Percentiles rank a stretch among this genome's conserved stretches.
Conservation (phyloP, 2,888 invertebrate species). For the Dolichomitus sp. region DNA sequence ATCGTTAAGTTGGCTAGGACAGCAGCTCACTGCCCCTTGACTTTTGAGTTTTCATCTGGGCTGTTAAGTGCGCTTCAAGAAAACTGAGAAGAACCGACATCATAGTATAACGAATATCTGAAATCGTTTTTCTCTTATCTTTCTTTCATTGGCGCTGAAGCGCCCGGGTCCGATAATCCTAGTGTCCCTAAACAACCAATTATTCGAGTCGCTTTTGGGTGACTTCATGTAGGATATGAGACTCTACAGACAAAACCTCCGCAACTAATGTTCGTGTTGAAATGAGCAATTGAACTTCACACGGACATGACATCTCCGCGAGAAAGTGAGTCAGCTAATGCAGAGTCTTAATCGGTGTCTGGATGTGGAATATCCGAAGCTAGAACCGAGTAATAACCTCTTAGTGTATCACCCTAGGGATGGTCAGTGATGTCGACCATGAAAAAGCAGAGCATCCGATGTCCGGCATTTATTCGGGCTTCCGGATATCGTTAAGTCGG, state of each 20-base stretch:
- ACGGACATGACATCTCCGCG: neutral
- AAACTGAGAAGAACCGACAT: too few species aligned
- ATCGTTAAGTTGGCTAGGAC: conserved; percentile 30
- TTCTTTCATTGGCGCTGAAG: too few species aligned
- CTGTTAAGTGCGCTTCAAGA: neutral
- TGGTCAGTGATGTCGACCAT: neutral
- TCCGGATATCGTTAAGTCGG: conserved; percentile 48
- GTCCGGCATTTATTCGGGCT: conserved; percentile 17
- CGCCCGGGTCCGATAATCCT: too few species aligned
- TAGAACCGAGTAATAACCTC: neutral
- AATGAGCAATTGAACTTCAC: conserved; percentile 2
- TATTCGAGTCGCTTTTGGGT: too few species aligned
- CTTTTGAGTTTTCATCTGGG: too few species aligned
- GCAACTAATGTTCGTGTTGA: neutral
- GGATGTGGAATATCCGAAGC: neutral
- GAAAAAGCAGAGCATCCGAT: conserved; percentile 10
- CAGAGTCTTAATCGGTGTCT: neutral
- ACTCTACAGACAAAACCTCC: too few species aligned
- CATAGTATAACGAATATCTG: too few species aligned
- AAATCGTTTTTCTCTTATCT: too few species aligned
- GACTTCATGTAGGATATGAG: too few species aligned
- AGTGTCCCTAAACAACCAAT: too few species aligned
- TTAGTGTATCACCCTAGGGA: neutral
- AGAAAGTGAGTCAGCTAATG: neutral
- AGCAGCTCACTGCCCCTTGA: neutral